A percentile compares a stretch with the other conserved stretches of the same genome.
phyloP scores from a whole-genome alignment of 2,113 vertebrate genomes.

The Takifugu bimaculatus region DNA sequence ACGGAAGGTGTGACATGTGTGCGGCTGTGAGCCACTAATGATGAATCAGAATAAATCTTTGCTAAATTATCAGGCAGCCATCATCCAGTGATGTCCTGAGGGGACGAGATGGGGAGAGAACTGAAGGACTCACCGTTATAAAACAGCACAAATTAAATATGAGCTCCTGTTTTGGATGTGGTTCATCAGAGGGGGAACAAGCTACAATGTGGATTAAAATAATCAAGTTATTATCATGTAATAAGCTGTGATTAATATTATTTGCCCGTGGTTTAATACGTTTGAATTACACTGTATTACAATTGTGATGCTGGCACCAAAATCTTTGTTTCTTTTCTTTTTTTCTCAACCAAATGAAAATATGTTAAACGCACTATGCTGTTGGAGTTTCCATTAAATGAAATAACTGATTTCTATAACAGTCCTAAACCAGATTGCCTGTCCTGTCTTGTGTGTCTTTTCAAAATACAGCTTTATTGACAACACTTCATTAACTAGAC shows the following conservation, averaged over 20 bases:
- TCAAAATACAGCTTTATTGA: no score
- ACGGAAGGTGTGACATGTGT: slow-evolving; percentile 30
- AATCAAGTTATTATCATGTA: not conserved
- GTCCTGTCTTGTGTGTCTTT: no score
- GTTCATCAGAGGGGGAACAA: not conserved
- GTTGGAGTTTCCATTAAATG: no score
- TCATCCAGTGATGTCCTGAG: slow-evolving; percentile 20
- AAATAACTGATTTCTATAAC: no score
- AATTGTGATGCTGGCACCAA: no score
- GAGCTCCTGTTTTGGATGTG: slow-evolving; percentile 13
- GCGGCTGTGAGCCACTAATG: slow-evolving; percentile 27
- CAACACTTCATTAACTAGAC: no score
- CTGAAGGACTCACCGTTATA: not conserved
- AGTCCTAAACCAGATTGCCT: no score
- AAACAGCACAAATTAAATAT: slow-evolving; percentile 16
- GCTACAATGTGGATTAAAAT: not conserved
- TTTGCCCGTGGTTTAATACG: no score
- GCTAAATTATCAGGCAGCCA: slow-evolving; percentile 25
- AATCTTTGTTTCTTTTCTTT: no score
- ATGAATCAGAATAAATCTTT: slow-evolving; percentile 42
- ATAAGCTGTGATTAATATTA: not conserved
- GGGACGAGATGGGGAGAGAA: not conserved
- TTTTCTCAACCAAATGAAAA: no score
- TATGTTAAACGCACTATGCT: no score
- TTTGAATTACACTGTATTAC: no score